Evolutionary conservation across 2,888 invertebrate species (phyloP).

Genomic region (Danaus chrysippus): DNA sequence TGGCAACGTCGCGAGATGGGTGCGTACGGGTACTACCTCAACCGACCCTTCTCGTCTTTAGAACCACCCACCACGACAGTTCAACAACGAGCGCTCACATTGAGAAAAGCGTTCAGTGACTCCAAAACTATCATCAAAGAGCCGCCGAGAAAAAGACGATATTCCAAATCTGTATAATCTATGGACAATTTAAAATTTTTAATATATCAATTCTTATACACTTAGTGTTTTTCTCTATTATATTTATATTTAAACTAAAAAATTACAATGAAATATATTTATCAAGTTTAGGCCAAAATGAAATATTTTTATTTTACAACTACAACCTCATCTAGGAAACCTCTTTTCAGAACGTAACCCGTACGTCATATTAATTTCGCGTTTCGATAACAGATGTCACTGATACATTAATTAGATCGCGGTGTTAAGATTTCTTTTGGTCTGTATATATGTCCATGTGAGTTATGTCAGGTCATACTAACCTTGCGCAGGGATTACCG

Average conservation of each 20-base stretch:
- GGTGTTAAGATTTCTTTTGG: slow-evolving; percentile 46
- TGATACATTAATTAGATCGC: slow-evolving; percentile 47
- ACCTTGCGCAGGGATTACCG: slow-evolving; percentile 86
- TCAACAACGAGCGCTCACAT: slow-evolving; percentile 40
- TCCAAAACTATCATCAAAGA: slow-evolving; percentile 56
- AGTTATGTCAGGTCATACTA: slow-evolving; percentile 66
- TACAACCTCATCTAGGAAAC: not conserved
- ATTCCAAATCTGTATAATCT: slow-evolving; percentile 61
- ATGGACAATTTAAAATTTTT: slow-evolving; percentile 20
- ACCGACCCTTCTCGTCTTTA: slow-evolving; percentile 60
- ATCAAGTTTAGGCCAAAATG: too few relatives aligned
- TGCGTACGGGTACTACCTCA: slow-evolving; percentile 79
- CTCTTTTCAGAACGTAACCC: slow-evolving; percentile 11
- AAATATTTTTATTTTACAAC: too few relatives aligned
- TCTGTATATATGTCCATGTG: slow-evolving; percentile 42
- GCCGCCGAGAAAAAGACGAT: slow-evolving; percentile 56
- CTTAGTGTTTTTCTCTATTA: too few relatives aligned
- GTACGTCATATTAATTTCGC: slow-evolving; percentile 13
- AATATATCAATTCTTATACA: not conserved
- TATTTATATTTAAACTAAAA: too few relatives aligned
- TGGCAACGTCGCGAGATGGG: slow-evolving; percentile 81
- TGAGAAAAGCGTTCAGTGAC: slow-evolving; percentile 61
- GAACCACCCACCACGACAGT: slow-evolving; percentile 41
- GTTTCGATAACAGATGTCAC: slow-evolving; percentile 59
- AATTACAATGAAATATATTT: too few relatives aligned